Evolutionary conservation across 53 echinoderm and acorn worm genomes (phyloP).

Genomic region (Temnopleurus reevesii): DNA sequence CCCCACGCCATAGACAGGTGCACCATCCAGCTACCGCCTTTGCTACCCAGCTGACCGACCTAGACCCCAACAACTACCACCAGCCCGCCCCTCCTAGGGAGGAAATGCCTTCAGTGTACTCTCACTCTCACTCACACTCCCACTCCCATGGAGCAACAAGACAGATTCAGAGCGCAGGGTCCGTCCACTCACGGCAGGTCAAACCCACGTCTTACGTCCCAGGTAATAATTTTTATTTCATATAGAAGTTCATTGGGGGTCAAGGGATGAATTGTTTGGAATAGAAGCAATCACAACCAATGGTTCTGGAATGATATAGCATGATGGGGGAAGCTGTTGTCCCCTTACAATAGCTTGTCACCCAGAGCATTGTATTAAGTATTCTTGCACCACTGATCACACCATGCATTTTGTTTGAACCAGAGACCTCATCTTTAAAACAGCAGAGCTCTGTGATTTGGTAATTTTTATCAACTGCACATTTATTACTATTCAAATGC

Average conservation of each 20-base stretch:
- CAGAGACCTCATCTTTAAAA: too few species aligned
- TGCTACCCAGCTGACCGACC: conserved; percentile 94
- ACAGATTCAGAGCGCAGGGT: conserved; percentile 91
- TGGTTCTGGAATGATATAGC: too few species aligned
- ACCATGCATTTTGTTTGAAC: too few species aligned
- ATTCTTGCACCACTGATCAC: too few species aligned
- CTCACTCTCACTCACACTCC: conserved; percentile 20
- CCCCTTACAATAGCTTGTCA: too few species aligned
- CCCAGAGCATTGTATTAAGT: too few species aligned
- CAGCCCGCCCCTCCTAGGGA: conserved; percentile 47
- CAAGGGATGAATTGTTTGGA: not conserved
- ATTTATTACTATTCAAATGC: too few species aligned
- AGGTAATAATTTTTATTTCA: conserved; percentile 56
- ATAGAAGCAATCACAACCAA: not conserved
- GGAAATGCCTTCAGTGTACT: conserved; percentile 38
- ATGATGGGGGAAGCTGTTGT: too few species aligned
- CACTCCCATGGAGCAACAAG: conserved; percentile 61
- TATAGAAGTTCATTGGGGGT: too few species aligned
- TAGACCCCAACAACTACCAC: conserved; percentile 57
- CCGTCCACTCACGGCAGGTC: conserved; percentile 65
- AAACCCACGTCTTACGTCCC: conserved; percentile 69
- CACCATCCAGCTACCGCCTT: conserved; percentile 93
- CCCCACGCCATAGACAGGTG: conserved; percentile 79
- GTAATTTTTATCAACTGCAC: too few species aligned
- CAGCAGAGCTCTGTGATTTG: too few species aligned